A percentile compares a stretch with the other conserved stretches of the same genome.
Conservation (phyloP, 2,797 vertebrate genomes). For the Meda fulgida region DNA sequence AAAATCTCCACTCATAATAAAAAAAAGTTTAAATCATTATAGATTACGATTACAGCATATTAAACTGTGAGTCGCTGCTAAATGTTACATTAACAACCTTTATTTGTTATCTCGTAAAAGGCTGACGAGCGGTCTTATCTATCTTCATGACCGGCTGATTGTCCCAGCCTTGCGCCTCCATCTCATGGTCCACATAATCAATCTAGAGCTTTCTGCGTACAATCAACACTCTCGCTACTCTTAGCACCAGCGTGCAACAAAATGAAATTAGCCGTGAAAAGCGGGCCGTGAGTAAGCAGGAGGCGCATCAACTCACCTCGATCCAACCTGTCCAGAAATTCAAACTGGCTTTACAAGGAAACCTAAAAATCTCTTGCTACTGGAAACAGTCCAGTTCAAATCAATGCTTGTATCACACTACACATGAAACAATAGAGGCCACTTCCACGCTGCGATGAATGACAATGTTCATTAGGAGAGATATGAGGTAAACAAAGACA, state of each 20-base stretch:
- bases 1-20: background rate
- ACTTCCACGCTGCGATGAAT: constrained; percentile 1
- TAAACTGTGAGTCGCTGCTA: background rate
- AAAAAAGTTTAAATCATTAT: background rate
- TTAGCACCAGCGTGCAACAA: constrained; percentile 12
- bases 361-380: background rate
- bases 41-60: background rate
- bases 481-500: constrained; percentile 13
- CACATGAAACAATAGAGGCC: background rate
- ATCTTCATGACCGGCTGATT: background rate
- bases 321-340: background rate
- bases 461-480: background rate
- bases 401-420: background rate
- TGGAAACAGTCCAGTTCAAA: background rate
- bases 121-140: background rate
- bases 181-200: background rate
- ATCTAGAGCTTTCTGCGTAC: background rate
- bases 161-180: background rate
- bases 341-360: background rate
- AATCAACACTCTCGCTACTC: background rate
- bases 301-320: background rate
- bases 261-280: background rate
- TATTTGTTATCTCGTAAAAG: constrained; percentile 16
- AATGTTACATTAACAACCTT: background rate
- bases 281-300: background rate